These are phyloP conservation scores for Callyntrura sp. DNA, from an alignment of 2,888 invertebrate genomes.

Conservation along the genomic window DNA sequence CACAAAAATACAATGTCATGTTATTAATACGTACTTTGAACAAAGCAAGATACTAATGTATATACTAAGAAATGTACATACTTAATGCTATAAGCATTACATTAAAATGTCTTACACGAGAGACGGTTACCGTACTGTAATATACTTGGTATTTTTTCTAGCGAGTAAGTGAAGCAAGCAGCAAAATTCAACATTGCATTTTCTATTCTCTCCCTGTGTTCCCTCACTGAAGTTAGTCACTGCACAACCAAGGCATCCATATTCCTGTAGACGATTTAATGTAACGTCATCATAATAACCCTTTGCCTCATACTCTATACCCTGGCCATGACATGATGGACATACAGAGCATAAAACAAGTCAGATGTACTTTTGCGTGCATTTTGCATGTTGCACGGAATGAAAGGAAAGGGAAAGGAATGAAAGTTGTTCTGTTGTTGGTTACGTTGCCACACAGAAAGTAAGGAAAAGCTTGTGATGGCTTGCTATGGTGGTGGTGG, in stretches of 20 bases:
- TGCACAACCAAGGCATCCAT: background rate
- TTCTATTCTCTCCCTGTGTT: background rate
- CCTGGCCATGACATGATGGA: conserved; percentile 34
- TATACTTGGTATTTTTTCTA: too few relatives aligned
- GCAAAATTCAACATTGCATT: conserved; percentile 24
- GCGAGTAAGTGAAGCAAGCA: background rate
- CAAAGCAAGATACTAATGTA: too few relatives aligned
- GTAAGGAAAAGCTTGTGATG: background rate
- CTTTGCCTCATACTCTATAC: background rate
- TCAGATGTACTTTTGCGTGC: background rate
- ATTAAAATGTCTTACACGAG: too few relatives aligned
- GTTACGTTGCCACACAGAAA: conserved; percentile 40
- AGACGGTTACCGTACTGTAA: too few relatives aligned
- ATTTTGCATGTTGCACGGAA: conserved; percentile 47
- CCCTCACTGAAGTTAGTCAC: background rate
- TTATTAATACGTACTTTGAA: background rate
- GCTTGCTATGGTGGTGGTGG: too few relatives aligned
- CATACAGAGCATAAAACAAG: background rate
- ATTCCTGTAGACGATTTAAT: conserved; percentile 15
- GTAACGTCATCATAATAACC: conserved; percentile 15
- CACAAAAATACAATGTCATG: conserved; percentile 30
- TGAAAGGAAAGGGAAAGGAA: conserved; percentile 39
- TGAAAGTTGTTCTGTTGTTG: conserved; percentile 33
- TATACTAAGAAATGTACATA: too few relatives aligned
- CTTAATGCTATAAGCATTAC: too few relatives aligned